phyloP scores from a whole-genome alignment of 2,888 invertebrate genomes.

The Caenorhabditis macrosperma region DNA sequence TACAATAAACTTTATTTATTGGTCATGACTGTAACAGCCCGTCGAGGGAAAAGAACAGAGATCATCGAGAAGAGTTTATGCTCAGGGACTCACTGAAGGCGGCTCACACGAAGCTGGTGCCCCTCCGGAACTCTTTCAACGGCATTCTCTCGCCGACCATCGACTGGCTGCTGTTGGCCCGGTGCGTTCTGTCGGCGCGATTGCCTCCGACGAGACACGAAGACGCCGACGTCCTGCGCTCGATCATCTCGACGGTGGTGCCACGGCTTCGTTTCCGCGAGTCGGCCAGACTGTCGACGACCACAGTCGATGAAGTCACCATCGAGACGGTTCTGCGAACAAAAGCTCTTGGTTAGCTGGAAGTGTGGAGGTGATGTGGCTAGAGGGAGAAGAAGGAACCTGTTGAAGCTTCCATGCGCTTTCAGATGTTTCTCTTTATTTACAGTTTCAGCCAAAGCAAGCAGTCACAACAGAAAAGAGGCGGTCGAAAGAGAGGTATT shows the following conservation, averaged over 20 bases:
- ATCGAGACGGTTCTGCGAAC: slow-evolving; percentile 58
- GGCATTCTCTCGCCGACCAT: slow-evolving; percentile 53
- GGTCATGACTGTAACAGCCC: slow-evolving; percentile 3
- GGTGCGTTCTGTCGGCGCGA: slow-evolving; percentile 38
- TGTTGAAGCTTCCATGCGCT: neutral
- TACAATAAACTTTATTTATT: slow-evolving; percentile 1
- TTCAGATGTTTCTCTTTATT: slow-evolving; percentile 22
- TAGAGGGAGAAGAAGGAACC: neutral
- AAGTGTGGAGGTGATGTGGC: neutral
- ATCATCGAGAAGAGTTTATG: neutral
- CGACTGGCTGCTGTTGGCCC: slow-evolving; percentile 54
- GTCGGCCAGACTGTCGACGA: slow-evolving; percentile 44
- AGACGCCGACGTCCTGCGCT: slow-evolving; percentile 37
- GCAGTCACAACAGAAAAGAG: slow-evolving; percentile 37
- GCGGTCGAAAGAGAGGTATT: slow-evolving; percentile 4
- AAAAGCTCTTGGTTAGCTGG: slow-evolving; percentile 3
- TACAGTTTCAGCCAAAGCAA: slow-evolving; percentile 32
- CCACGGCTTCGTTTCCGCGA: slow-evolving; percentile 43
- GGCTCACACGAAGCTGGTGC: slow-evolving; percentile 56
- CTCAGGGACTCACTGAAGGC: neutral
- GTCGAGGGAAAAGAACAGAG: neutral
- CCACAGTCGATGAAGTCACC: slow-evolving; percentile 56
- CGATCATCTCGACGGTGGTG: slow-evolving; percentile 33
- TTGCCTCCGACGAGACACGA: slow-evolving; percentile 42
- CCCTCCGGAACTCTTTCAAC: slow-evolving; percentile 53